These are phyloP conservation scores for Mycalesis mineus DNA, from an alignment of 2,888 invertebrate species.

Conservation along the genomic window DNA sequence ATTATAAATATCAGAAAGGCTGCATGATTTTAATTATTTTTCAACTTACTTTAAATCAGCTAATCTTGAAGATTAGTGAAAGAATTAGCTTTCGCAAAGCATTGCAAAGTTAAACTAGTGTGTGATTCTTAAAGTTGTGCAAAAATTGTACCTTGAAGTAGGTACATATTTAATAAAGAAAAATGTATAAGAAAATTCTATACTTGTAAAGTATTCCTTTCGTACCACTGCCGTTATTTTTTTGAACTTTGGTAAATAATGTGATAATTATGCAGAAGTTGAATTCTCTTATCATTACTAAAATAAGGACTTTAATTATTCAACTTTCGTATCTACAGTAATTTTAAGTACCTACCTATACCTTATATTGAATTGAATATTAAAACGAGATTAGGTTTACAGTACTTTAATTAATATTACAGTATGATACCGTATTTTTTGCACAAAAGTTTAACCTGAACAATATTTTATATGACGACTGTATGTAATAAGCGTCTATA, in stretches of 20 bases:
- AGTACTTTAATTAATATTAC: background rate
- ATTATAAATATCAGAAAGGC: background rate
- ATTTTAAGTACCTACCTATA: background rate
- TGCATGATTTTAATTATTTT: background rate
- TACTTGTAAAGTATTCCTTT: background rate
- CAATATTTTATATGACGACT: too few relatives aligned
- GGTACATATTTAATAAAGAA: background rate
- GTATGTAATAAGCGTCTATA: too few relatives aligned
- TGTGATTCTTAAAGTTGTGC: conserved; percentile 7
- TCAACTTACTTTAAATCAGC: background rate
- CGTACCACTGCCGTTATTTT: conserved; percentile 4
- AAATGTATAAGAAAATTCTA: background rate
- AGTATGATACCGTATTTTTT: too few relatives aligned
- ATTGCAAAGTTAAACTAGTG: background rate
- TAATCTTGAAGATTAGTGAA: background rate
- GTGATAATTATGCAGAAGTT: background rate
- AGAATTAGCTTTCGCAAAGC: background rate
- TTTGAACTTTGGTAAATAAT: background rate
- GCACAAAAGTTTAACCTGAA: too few relatives aligned
- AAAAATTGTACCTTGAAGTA: background rate
- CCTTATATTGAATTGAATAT: background rate
- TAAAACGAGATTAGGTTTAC: background rate
- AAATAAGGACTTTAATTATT: background rate
- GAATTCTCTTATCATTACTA: background rate
- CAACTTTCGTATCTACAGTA: background rate